Conservation (phyloP, 1,140 invertebrate genomes). For the Limonius californicus region DNA sequence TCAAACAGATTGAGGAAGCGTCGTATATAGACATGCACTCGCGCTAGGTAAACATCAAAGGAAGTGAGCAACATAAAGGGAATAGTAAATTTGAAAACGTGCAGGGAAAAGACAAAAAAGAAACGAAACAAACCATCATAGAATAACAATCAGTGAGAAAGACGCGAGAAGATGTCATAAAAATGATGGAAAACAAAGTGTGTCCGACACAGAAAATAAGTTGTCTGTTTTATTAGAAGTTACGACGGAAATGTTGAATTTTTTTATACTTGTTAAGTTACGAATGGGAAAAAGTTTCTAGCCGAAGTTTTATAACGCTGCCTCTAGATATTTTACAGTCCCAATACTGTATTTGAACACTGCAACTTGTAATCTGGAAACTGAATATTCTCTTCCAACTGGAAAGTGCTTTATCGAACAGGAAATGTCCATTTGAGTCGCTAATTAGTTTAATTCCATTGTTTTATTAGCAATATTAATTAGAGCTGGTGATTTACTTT, state of each 20-base stretch:
- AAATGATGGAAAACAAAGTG: conserved; percentile 36
- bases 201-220: conserved; percentile 31
- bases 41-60: conserved; percentile 32
- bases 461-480: too few relatives aligned
- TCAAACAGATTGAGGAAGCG: conserved; percentile 7
- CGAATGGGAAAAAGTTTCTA: conserved; percentile 25
- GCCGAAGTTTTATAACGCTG: conserved; percentile 24
- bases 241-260: conserved; percentile 24
- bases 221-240: conserved; percentile 34
- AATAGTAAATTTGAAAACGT: conserved; percentile 36
- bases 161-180: conserved; percentile 30
- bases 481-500: too few relatives aligned
- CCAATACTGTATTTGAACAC: conserved; percentile 18
- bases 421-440: too few relatives aligned
- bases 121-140: conserved; percentile 28
- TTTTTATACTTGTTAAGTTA: conserved; percentile 25
- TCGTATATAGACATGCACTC: conserved; percentile 12
- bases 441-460: too few relatives aligned
- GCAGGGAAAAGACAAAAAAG: conserved; percentile 28
- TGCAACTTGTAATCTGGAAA: not conserved
- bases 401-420: too few relatives aligned
- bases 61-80: conserved; percentile 33
- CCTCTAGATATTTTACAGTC: conserved; percentile 15
- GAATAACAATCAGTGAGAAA: conserved; percentile 36
- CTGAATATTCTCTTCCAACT: not conserved